Evolutionary conservation across 2,888 invertebrate genomes (phyloP).

Genomic region (Eumerus sabulonum): DNA sequence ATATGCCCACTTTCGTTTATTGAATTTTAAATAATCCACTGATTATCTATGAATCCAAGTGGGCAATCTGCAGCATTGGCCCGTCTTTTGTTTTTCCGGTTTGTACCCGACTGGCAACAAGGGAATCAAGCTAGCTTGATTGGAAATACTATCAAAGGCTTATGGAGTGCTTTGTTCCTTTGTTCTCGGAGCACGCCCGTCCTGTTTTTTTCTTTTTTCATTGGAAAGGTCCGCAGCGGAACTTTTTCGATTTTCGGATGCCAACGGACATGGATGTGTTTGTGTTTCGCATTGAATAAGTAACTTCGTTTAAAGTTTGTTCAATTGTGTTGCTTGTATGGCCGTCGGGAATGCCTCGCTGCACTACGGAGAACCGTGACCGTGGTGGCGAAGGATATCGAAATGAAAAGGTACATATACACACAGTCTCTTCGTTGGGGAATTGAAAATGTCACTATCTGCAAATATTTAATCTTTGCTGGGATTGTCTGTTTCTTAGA

Average conservation of each 20-base stretch:
- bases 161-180: slow-evolving; percentile 17
- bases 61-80: neutral
- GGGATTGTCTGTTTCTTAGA: neutral
- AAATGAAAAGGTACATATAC: slow-evolving; percentile 17
- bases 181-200: neutral
- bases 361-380: no score
- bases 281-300: slow-evolving; percentile 36
- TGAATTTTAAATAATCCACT: slow-evolving; percentile 36
- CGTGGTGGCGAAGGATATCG: neutral
- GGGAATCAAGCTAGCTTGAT: slow-evolving; percentile 12
- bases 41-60: slow-evolving; percentile 16
- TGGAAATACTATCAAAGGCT: slow-evolving; percentile 31
- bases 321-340: slow-evolving; percentile 10
- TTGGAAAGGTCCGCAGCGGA: neutral
- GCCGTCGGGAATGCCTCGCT: slow-evolving; percentile 6
- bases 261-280: slow-evolving; percentile 30
- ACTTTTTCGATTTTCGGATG: slow-evolving; percentile 15
- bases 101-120: neutral
- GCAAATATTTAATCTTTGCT: slow-evolving; percentile 22
- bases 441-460: slow-evolving; percentile 14
- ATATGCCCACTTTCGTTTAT: slow-evolving; percentile 17
- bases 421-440: slow-evolving; percentile 18
- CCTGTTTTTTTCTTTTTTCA: slow-evolving; percentile 11
- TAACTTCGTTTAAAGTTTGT: slow-evolving; percentile 48
- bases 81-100: neutral